These are phyloP conservation scores for Circaetus gallicus DNA, from an alignment of 2,113 vertebrate genomes.

Conservation along the genomic window DNA sequence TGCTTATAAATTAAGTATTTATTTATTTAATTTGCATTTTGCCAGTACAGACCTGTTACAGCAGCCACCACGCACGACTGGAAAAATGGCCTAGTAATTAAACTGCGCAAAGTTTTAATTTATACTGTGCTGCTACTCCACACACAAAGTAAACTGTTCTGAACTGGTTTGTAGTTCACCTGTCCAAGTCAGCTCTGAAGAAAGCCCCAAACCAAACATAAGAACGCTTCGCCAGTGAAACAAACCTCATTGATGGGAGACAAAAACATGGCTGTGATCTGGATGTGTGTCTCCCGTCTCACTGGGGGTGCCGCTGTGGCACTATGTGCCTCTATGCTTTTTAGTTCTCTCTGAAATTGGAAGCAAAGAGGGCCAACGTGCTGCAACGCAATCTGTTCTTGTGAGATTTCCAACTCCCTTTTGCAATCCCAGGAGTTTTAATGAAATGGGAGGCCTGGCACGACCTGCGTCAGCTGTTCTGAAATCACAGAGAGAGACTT, in stretches of 20 bases:
- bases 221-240: too few species aligned
- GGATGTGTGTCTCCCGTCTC: fast-evolving
- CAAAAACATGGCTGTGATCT: background rate
- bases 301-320: background rate
- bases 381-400: background rate
- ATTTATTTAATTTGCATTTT: conserved; percentile 60
- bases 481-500: background rate
- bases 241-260: background rate
- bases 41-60: conserved; percentile 21
- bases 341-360: background rate
- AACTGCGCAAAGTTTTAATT: background rate
- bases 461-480: background rate
- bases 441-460: background rate
- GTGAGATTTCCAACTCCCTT: background rate
- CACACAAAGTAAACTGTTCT: background rate
- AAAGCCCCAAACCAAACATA: background rate
- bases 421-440: background rate
- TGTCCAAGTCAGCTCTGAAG: background rate
- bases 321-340: fast-evolving
- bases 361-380: background rate
- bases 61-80: background rate
- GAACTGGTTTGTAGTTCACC: background rate
- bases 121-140: background rate
- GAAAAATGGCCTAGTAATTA: background rate
- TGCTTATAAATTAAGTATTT: conserved; percentile 57